Evolutionary conservation across 1,140 invertebrate genomes (phyloP), one percentile per base, ranked within the genome.

Genomic region (Drosophila neocordata): DNA sequence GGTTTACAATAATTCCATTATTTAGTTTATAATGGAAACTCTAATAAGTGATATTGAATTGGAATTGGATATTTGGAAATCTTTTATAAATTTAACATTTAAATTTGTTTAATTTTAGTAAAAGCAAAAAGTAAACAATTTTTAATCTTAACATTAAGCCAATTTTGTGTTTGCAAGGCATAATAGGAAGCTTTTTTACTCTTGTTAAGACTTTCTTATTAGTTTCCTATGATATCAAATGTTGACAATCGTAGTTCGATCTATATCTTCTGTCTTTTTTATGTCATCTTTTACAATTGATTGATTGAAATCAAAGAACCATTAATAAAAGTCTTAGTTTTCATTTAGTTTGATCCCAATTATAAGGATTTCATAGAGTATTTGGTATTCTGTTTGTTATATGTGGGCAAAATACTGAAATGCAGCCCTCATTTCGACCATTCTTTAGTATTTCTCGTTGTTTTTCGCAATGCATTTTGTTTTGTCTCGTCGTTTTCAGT

Each of bases 401-500:
- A 15, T 15, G 41, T 9, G 7, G 15, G 1, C 2, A 11, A 48
- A 5, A 41, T 41, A 13, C 13, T 31, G 4, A 53, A 56, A 56
- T 56, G 53, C 53, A 56, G 53, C 18, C 12, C 31, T 53, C 34
- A 7, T 60, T 35, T 27, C 34, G 24, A 35, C 41, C 60, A 59
- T 64, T 66, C 51, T 68, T 69, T 51, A 11, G 22, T 13, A 31
- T 13, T 13, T 41, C 27, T 35, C 44, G 62, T 64, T 71, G 58
- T 81, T 87, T 84, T 67, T 81, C 60, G 58, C 73, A 80, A 67
- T 85, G 75, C 76, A 88, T 83, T 82, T 82, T 70, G 73, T 67
- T 58, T 65, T 65, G 69, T 76, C 69, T 77, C 64, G 71, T 69
- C 68, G 74, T 66, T 73, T 65, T 56, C 69, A 76, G 55, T 72